phyloP scores from a whole-genome alignment of 2,113 vertebrate species.

The Lethenteron reissneri region DNA sequence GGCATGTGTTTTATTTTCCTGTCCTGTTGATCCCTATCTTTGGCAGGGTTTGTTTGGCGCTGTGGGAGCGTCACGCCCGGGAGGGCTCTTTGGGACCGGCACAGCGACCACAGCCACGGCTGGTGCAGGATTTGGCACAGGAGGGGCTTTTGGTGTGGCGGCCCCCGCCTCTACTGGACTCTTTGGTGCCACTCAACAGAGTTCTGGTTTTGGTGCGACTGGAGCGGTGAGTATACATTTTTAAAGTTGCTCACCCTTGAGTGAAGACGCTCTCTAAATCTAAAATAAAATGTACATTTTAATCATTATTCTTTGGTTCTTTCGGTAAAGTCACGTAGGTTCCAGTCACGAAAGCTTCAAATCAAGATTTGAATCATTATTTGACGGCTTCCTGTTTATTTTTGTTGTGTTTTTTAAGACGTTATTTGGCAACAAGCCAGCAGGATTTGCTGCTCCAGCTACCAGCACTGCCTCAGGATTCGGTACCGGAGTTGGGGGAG shows the following conservation, averaged over 20 bases:
- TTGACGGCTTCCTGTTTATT: neutral
- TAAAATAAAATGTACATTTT: no score
- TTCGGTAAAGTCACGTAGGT: no score
- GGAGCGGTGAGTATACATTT: conserved; percentile 16
- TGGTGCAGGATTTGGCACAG: conserved; percentile 36
- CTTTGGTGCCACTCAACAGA: conserved; percentile 37
- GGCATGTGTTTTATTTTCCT: no score
- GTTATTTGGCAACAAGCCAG: conserved; percentile 65
- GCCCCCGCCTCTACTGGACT: conserved; percentile 26
- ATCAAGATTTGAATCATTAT: no score
- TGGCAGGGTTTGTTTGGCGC: conserved; percentile 65
- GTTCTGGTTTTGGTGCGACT: conserved; percentile 47
- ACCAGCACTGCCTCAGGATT: conserved; percentile 61
- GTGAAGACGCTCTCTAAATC: no score
- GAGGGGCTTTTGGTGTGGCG: neutral
- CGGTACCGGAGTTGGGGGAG: conserved; percentile 39
- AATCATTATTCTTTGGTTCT: no score
- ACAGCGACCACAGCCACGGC: conserved; percentile 52
- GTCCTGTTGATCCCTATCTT: neutral
- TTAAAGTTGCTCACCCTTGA: no score
- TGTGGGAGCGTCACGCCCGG: conserved; percentile 41
- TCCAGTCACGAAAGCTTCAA: no score
- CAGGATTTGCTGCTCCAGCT: conserved; percentile 66
- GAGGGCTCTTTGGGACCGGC: conserved; percentile 51
- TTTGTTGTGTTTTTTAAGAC: conserved; percentile 26